Conservation (phyloP, 2,113 vertebrate species). For the Stegostoma tigrinum region DNA sequence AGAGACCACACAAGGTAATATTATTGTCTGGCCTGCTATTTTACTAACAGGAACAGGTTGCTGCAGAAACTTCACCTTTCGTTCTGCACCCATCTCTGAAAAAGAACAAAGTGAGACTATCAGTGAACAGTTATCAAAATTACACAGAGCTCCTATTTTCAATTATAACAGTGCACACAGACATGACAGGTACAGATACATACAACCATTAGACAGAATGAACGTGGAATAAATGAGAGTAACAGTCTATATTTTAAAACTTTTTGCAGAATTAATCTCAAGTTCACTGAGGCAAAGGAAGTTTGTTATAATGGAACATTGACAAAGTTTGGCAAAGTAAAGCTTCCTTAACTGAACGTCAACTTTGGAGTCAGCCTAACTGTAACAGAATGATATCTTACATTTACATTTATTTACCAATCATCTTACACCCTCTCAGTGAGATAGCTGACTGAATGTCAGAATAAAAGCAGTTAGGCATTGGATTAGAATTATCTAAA, state of each 20-base stretch:
- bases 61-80: slow-evolving; percentile 62
- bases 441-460: not conserved
- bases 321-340: not conserved
- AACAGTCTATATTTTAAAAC: not conserved
- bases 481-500: not conserved
- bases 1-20: slow-evolving; percentile 69
- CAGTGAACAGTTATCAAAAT: not conserved
- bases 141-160: not conserved
- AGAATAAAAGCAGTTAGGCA: not conserved
- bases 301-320: not conserved
- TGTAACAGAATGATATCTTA: not conserved
- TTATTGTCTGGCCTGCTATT: slow-evolving; percentile 57
- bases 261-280: not conserved
- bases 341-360: not conserved
- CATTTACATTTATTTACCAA: not conserved
- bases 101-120: slow-evolving; percentile 26
- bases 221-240: not conserved
- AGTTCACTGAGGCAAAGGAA: not conserved
- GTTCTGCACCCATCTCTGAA: slow-evolving; percentile 62
- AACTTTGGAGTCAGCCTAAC: not conserved
- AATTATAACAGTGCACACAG: not conserved
- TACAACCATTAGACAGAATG: not conserved
- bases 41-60: slow-evolving; percentile 61
- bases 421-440: not conserved
- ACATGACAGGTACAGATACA: not conserved